Base-by-base conservation (phyloP, 2,888 invertebrate genomes). In the Mechanitis mazaeus region DNA sequence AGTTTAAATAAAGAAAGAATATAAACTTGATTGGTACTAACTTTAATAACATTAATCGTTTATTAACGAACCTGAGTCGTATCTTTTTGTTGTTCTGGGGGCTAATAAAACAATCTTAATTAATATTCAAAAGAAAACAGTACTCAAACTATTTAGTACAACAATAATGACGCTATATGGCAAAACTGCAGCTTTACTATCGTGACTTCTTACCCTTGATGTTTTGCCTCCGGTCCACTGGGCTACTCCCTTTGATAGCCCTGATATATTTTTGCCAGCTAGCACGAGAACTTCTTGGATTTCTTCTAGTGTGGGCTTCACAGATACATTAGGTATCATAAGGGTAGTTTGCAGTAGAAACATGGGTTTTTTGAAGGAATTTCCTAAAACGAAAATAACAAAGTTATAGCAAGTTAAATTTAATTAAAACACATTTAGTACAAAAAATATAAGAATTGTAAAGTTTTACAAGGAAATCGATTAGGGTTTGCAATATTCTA, bases 221-320 rank as follows among this genome's bases (percentile, higher is more conserved):
- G 85, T 84, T 75, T 92, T 93, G 55, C 94, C 95, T 56, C 95
- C 95, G 4, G 94, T 94, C 98, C 98, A 98, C 77, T 97, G 97
- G 0, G 96, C 95, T 33, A 98, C 96, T 38, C 97, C 96, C 83
- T 96, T 96, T 0, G 97, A 93, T 50, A 97, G 94, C 28, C 95
- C 95, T 0, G 96, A 94, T 68, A 98, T 96, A 69, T 94, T 93
- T 85, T 94, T 95, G 7, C 97, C 97, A 5, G 95, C 95, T 50
- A 93, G 88, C 53, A 94, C 92, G 54, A 98, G 87, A 11, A 95
- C 93, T 61, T 97, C 96, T 83, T 98, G 98, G 33, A 98, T 94
- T 68, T 98, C 97, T 59, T 98, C 97, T 66, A 98, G 87, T 70
- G 94, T 96, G 3, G 98, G 98, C 69, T 94, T 94, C 60, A 97